Percentiles rank a stretch among this genome's conserved stretches.
Conservation (phyloP, 2,113 vertebrate species). For the Laterallus jamaicensis region DNA sequence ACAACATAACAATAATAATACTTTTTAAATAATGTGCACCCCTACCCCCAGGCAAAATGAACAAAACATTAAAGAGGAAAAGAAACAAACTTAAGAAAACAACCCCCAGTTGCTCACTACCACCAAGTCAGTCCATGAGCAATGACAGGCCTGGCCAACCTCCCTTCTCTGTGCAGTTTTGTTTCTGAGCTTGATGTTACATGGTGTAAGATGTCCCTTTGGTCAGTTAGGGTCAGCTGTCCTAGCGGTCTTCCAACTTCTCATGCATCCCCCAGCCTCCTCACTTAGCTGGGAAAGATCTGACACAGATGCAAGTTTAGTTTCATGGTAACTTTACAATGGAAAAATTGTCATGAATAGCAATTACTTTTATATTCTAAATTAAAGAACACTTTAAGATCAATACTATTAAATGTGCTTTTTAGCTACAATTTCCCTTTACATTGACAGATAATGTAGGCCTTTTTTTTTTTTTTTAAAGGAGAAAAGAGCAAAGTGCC, state of each 20-base stretch:
- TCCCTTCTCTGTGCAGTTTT: not conserved
- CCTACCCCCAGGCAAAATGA: not conserved
- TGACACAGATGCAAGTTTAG: not conserved
- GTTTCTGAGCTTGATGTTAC: not conserved
- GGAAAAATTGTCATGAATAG: not conserved
- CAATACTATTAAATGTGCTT: not conserved
- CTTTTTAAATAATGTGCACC: no score
- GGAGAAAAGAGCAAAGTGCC: not conserved
- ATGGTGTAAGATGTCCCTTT: not conserved
- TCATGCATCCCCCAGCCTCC: not conserved
- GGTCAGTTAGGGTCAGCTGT: not conserved
- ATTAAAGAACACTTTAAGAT: not conserved
- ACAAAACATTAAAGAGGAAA: not conserved
- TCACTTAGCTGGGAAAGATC: not conserved
- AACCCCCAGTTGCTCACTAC: accelerated
- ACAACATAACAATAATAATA: no score
- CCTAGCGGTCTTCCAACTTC: not conserved
- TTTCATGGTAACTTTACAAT: not conserved
- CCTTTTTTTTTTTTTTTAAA: not conserved
- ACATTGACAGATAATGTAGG: not conserved
- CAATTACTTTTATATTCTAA: not conserved
- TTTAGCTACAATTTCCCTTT: not conserved
- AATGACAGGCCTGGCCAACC: accelerated
- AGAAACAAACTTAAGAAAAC: not conserved
- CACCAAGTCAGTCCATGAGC: not conserved